A percentile compares a stretch with the other conserved stretches of the same genome.
Conservation (phyloP, 2,888 invertebrate species). For the Ormyrus pomaceus region DNA sequence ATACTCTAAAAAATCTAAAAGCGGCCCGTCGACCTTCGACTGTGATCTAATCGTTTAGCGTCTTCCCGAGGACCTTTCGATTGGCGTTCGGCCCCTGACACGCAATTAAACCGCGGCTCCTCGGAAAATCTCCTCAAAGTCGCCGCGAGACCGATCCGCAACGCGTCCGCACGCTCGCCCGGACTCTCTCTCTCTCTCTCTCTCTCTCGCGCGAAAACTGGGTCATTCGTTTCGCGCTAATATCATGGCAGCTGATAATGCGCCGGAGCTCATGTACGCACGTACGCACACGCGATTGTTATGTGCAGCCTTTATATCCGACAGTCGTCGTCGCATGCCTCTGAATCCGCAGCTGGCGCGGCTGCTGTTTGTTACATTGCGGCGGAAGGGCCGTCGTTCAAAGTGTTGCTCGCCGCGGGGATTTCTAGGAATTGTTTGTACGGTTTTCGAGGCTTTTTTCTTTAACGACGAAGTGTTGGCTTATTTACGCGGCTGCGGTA, state of each 20-base stretch:
- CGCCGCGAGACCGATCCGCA: not conserved
- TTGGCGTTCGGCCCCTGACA: constrained; percentile 31
- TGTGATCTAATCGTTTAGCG: constrained; percentile 14
- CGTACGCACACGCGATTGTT: constrained; percentile 52
- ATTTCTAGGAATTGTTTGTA: too few relatives aligned
- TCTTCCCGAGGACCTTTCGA: constrained; percentile 41
- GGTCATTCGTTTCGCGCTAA: constrained; percentile 53
- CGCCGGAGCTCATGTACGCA: constrained; percentile 4
- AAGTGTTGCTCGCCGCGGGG: too few relatives aligned
- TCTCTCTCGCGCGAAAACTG: constrained; percentile 25
- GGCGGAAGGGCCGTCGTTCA: too few relatives aligned
- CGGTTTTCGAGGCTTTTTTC: too few relatives aligned
- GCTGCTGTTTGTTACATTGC: too few relatives aligned
- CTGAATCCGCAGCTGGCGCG: too few relatives aligned
- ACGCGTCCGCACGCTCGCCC: constrained; percentile 3
- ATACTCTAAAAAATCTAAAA: not conserved
- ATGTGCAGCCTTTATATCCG: constrained; percentile 10
- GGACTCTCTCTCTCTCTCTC: constrained; percentile 2
- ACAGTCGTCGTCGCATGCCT: too few relatives aligned
- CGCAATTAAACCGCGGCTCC: constrained; percentile 21
- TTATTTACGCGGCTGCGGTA: too few relatives aligned
- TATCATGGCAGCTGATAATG: constrained; percentile 37
- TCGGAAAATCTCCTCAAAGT: constrained; percentile 30
- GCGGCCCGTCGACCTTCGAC: constrained; percentile 41
- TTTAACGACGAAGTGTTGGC: too few relatives aligned